Evolutionary conservation across 2,888 invertebrate genomes (phyloP).

Genomic region (Drosophila robusta): DNA sequence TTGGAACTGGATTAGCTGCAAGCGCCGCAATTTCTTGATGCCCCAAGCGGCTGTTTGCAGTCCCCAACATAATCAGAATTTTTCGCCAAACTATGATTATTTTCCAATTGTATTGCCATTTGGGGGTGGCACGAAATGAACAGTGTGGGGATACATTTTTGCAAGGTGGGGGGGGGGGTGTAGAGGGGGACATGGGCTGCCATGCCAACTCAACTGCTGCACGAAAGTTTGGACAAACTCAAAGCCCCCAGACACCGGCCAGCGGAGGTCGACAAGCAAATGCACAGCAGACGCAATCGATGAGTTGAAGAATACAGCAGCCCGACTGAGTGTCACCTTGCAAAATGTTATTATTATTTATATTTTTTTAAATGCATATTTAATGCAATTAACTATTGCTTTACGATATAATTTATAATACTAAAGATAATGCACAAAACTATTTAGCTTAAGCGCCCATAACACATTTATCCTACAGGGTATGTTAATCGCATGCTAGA

Average conservation of each 20-base stretch:
- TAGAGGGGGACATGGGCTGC: conserved; percentile 2
- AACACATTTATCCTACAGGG: neutral
- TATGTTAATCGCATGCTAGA: too few relatives aligned
- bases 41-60: conserved; percentile 54
- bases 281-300: conserved; percentile 35
- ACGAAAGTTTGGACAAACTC: conserved; percentile 45
- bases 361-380: too few relatives aligned
- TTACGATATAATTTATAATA: too few relatives aligned
- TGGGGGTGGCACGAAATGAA: conserved; percentile 1
- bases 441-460: too few relatives aligned
- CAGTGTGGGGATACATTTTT: neutral
- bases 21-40: conserved; percentile 6
- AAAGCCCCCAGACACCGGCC: conserved; percentile 41
- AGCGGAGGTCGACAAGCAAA: conserved; percentile 33
- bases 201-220: conserved; percentile 54
- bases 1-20: conserved; percentile 59
- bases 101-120: conserved; percentile 57
- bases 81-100: conserved; percentile 64
- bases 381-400: neutral
- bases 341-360: neutral
- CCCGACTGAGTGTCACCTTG: conserved; percentile 8
- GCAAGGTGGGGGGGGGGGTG: neutral
- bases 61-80: conserved; percentile 66
- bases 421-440: too few relatives aligned
- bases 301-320: conserved; percentile 25